Evolutionary conservation across 2,113 vertebrate species (phyloP).

Genomic region (Notarius quadriscutis): DNA sequence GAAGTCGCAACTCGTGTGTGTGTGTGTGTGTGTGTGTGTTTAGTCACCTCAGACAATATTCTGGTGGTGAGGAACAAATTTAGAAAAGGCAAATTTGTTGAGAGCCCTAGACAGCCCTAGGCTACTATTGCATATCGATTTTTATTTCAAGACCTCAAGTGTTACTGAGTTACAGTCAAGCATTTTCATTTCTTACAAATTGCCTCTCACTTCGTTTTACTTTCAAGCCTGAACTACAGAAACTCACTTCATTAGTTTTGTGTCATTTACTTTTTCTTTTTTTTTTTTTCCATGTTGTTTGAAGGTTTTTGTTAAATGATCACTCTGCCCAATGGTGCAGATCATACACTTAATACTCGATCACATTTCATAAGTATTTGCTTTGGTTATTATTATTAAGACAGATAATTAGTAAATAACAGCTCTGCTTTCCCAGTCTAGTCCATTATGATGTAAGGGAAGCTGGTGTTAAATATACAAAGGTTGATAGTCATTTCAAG

Average conservation of each 20-base stretch:
- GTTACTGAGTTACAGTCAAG: not conserved
- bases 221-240: not conserved
- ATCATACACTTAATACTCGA: not conserved
- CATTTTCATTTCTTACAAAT: not conserved
- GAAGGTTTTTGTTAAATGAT: not conserved
- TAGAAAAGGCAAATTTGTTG: not conserved
- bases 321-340: not conserved
- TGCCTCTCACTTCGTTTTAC: not conserved
- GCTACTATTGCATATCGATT: not conserved
- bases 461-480: not conserved
- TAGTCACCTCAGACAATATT: conserved; percentile 13
- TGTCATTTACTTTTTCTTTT: not conserved
- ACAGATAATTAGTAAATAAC: not conserved
- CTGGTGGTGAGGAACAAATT: not conserved
- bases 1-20: not conserved
- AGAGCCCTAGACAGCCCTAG: not conserved
- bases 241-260: not conserved
- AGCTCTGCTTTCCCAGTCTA: not conserved
- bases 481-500: not conserved
- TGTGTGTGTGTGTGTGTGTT: conserved; percentile 2
- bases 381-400: not conserved
- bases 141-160: conserved; percentile 9
- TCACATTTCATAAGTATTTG: not conserved
- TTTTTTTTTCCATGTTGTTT: not conserved
- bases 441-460: not conserved